Conservation (phyloP, 2,888 invertebrate species). For the Himalopsyche kuldschensis region DNA sequence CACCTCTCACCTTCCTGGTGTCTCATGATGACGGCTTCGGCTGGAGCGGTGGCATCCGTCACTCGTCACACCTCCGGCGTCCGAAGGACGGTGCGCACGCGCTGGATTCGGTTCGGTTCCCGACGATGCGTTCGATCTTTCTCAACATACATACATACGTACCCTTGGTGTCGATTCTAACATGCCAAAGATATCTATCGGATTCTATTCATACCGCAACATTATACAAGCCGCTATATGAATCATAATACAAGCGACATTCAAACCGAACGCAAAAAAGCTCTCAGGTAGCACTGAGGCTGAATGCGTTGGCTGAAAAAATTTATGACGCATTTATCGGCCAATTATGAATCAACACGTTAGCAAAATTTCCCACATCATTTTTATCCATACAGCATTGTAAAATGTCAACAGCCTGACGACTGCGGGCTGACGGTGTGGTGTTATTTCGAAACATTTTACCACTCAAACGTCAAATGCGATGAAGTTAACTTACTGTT, state of each 20-base stretch:
- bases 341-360: too few relatives aligned
- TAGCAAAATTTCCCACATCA: too few relatives aligned
- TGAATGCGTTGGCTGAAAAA: too few relatives aligned
- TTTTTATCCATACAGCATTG: too few relatives aligned
- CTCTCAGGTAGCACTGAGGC: too few relatives aligned
- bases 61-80: neutral
- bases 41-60: neutral
- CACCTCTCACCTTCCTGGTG: neutral
- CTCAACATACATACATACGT: neutral
- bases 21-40: neutral
- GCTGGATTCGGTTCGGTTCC: neutral
- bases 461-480: too few relatives aligned
- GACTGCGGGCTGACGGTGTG: too few relatives aligned
- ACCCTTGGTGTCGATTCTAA: neutral
- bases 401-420: too few relatives aligned
- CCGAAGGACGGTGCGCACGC: neutral
- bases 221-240: neutral
- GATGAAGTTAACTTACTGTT: too few relatives aligned
- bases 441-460: too few relatives aligned
- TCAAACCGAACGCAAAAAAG: too few relatives aligned
- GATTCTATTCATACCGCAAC: neutral
- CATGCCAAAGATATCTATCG: neutral
- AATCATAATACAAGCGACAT: neutral
- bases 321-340: too few relatives aligned
- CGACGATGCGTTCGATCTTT: neutral